Evolutionary conservation across 2,797 vertebrate genomes (phyloP), one percentile per base, ranked within the genome.

Genomic region (Dermochelys coriacea): DNA sequence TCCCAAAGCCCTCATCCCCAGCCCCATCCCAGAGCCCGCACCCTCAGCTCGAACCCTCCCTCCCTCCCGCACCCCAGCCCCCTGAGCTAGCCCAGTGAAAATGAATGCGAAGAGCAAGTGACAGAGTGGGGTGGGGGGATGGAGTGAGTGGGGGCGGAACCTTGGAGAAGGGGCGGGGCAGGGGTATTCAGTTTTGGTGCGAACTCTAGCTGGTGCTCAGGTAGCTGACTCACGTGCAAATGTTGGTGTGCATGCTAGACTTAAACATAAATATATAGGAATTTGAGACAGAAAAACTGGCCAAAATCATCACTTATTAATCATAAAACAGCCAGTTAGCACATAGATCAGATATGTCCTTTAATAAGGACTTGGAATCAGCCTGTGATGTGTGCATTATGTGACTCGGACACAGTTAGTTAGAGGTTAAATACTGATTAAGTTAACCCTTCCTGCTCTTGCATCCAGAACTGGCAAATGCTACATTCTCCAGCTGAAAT

Each of bases 391-490:
- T 55, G 12, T 15, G 64, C 87, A 52, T 74, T 45, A 50, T 74
- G 1, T 19, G 50, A 29, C 93, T 49, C 4, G 88, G 1, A 12
- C 12, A 94, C 85, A 88, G 9, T 15, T 93, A 89, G 21, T 34
- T 82, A 78, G 45, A 89, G 12, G 77, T 95, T 55, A 94, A 81
- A 71, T 86, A 85, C 68, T 77, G 50, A 86, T 87, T 94, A 16
- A 51, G 45, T 85, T 47, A 82, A 5, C 41, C 47, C 11, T 47
- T 57, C 34, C 8, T 16, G 29, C 61, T 88, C 12, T 45, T 91
- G 77, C 86, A 95, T 86, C 83, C 25, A 23, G 77, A 81, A 51
- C 18, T 88, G 71, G 21, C 5, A 88, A 78, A 71, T 45, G 5
- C 84, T 21, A 80, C 71, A 50, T 29, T 86, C 57, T 87, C 68